Conservation (phyloP, 2,113 vertebrate species). For the Nerophis ophidion region DNA sequence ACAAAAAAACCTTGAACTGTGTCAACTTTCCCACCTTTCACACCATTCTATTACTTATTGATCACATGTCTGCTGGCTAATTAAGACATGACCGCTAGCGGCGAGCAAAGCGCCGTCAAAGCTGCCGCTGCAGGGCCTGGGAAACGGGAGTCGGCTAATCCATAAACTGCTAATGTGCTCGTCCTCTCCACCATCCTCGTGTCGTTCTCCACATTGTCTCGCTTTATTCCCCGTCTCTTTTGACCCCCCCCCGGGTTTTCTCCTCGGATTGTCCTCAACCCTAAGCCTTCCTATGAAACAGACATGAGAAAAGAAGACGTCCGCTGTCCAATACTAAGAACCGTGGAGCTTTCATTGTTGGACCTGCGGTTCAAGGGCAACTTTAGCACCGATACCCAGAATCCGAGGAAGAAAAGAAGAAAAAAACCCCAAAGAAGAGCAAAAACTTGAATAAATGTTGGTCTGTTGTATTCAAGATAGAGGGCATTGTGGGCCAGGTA, state of each 20-base stretch:
- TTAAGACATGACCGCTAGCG: constrained; percentile 62
- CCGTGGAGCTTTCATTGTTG: background rate
- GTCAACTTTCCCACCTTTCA: constrained; percentile 45
- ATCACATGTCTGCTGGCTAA: constrained; percentile 63
- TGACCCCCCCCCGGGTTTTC: background rate
- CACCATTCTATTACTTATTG: constrained; percentile 56
- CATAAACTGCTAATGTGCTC: constrained; percentile 62
- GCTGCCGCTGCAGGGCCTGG: constrained; percentile 51
- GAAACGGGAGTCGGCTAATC: constrained; percentile 63
- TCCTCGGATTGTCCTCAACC: background rate
- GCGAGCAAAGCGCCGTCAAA: constrained; percentile 43
- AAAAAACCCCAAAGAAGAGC: no score
- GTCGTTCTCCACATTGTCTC: constrained; percentile 35
- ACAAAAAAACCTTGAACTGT: constrained; percentile 60
- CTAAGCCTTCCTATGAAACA: background rate
- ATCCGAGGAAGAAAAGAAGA: no score
- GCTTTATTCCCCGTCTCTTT: constrained; percentile 1
- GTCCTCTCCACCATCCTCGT: constrained; percentile 27
- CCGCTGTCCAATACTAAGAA: background rate
- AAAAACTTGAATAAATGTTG: no score
- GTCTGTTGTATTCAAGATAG: no score
- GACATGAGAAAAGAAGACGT: constrained; percentile 3
- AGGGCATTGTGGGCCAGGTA: no score
- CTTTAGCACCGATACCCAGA: no score
- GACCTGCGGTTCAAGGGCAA: background rate